These are phyloP conservation scores for Climacteris rufus DNA, from an alignment of 2,113 vertebrate species.

Conservation along the genomic window DNA sequence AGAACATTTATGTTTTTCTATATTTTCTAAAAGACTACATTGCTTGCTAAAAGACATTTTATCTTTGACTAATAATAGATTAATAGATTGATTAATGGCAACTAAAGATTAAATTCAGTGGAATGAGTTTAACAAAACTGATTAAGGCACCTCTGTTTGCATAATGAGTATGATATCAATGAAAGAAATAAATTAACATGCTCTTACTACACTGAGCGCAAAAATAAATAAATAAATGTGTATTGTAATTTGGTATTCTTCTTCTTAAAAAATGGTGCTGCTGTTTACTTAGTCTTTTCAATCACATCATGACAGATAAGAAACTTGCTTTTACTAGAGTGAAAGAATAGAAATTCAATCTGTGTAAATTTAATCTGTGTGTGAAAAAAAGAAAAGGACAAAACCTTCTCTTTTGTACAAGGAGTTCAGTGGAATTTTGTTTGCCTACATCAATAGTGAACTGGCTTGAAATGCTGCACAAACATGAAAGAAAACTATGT, in stretches of 20 bases:
- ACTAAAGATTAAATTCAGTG: background rate
- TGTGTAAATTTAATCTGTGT: background rate
- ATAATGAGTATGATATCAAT: background rate
- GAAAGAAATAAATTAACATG: background rate
- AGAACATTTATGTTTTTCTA: background rate
- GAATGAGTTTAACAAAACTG: background rate
- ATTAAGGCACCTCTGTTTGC: background rate
- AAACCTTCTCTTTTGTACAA: background rate
- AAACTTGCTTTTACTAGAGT: background rate
- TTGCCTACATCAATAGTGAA: background rate
- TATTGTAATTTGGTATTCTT: background rate
- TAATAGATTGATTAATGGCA: background rate
- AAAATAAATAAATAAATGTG: background rate
- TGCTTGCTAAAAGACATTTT: background rate
- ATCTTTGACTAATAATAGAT: background rate
- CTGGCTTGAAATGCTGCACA: background rate
- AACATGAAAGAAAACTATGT: background rate
- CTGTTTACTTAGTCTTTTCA: background rate
- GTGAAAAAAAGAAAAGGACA: background rate
- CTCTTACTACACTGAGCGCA: background rate
- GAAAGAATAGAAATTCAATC: background rate
- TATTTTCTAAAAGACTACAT: background rate
- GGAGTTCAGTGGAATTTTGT: background rate
- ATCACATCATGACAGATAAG: background rate
- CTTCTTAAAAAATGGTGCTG: background rate